Evolutionary conservation across 2,797 vertebrate species (phyloP).

Genomic region (Antrozous pallidus): DNA sequence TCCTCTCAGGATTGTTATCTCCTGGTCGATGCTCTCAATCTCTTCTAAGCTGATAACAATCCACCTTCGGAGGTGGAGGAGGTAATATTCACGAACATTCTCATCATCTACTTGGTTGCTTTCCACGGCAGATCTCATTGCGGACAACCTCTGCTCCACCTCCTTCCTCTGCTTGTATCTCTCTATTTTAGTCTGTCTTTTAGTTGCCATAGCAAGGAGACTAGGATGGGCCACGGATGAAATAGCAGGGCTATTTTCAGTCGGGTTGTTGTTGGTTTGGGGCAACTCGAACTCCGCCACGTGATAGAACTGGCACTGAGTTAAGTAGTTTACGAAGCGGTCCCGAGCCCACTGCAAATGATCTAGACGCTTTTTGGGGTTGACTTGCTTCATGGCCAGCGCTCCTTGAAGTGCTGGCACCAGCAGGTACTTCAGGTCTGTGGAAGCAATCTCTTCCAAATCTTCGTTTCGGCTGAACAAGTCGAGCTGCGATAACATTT

Average conservation of each 20-base stretch:
- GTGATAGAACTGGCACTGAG: conserved; percentile 86
- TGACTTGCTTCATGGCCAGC: conserved; percentile 87
- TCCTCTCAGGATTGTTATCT: conserved; percentile 88
- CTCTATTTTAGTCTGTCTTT: conserved; percentile 92
- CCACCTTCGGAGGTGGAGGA: conserved; percentile 90
- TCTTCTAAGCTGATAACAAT: conserved; percentile 90
- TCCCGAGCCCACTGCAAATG: conserved; percentile 85
- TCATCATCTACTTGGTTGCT: conserved; percentile 90
- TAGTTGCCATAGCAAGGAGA: conserved; percentile 89
- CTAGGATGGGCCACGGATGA: conserved; percentile 47
- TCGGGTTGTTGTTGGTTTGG: not conserved
- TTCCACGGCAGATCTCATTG: conserved; percentile 84
- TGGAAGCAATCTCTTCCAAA: conserved; percentile 91
- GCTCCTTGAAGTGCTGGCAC: conserved; percentile 90
- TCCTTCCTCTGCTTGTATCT: conserved; percentile 93
- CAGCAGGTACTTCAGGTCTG: conserved; percentile 90
- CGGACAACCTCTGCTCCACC: conserved; percentile 87
- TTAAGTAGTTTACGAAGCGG: conserved; percentile 88
- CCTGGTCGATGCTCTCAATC: conserved; percentile 93
- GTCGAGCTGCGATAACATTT: conserved; percentile 89
- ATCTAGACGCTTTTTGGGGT: conserved; percentile 82
- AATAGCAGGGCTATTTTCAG: conserved; percentile 60
- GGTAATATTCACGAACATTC: conserved; percentile 88
- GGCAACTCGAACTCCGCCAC: conserved; percentile 86
- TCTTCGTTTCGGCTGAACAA: conserved; percentile 95